phyloP scores from a whole-genome alignment of 2,113 vertebrate genomes.

The Nerophis lumbriciformis region DNA sequence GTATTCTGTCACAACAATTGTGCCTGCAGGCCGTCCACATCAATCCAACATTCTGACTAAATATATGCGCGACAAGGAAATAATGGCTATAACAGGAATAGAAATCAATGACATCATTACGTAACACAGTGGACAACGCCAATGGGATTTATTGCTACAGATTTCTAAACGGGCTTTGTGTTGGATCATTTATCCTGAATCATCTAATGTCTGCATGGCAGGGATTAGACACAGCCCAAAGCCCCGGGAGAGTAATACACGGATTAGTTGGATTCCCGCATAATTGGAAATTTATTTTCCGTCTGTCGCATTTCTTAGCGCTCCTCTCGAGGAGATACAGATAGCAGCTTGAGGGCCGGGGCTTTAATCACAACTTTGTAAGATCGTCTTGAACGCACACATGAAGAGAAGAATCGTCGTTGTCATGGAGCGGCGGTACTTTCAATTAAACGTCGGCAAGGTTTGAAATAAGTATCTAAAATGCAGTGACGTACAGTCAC shows the following conservation, averaged over 20 bases:
- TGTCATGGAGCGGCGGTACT: too few species aligned
- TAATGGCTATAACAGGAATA: neutral
- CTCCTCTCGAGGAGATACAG: too few species aligned
- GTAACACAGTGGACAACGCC: neutral
- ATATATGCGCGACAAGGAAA: neutral
- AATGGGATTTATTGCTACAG: neutral
- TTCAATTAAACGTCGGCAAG: too few species aligned
- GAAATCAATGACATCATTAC: neutral
- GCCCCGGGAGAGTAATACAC: neutral
- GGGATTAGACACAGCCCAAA: neutral
- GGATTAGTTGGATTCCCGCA: neutral
- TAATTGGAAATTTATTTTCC: too few species aligned
- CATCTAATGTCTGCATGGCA: neutral
- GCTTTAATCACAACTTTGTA: too few species aligned
- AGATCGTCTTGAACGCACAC: too few species aligned
- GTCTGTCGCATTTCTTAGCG: too few species aligned
- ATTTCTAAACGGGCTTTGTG: neutral
- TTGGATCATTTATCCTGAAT: neutral
- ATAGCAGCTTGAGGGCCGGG: too few species aligned
- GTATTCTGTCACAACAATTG: neutral
- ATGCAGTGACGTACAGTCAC: too few species aligned
- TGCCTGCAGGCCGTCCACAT: neutral
- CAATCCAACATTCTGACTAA: neutral
- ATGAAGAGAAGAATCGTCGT: too few species aligned
- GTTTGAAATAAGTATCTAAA: too few species aligned